These are phyloP conservation scores for Heteromyza rotundicornis DNA, from an alignment of 2,888 invertebrate genomes.

Conservation along the genomic window DNA sequence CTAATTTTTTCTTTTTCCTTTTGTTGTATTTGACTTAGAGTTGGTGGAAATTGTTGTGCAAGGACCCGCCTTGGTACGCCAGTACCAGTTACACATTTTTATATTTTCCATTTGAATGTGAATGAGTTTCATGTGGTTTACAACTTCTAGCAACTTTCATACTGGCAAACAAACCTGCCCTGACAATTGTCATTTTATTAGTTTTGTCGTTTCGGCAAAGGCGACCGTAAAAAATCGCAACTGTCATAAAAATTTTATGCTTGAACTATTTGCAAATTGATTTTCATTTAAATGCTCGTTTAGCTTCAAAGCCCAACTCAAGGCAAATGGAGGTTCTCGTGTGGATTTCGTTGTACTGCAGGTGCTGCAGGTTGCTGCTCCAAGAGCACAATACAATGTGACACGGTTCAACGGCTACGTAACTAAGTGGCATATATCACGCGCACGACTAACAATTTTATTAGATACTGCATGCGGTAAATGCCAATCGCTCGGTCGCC, in stretches of 20 bases:
- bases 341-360: not conserved
- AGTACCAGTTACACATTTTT: too few species aligned
- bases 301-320: not conserved
- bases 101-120: not conserved
- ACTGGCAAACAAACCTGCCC: too few species aligned
- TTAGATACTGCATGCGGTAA: not conserved
- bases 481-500: not conserved
- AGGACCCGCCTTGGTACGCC: not conserved
- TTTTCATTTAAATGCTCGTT: conserved; percentile 3
- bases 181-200: not conserved
- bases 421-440: conserved; percentile 9
- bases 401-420: not conserved
- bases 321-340: too few species aligned
- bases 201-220: not conserved
- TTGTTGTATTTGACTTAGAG: not conserved
- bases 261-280: conserved; percentile 5
- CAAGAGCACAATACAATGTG: not conserved
- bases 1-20: not conserved
- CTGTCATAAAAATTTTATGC: conserved; percentile 3
- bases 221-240: not conserved
- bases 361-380: not conserved
- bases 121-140: too few species aligned
- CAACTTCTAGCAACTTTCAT: too few species aligned
- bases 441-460: not conserved
- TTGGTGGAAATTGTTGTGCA: not conserved